Evolutionary conservation across 2,797 vertebrate genomes (phyloP), one percentile per base, ranked within the genome.

Genomic region (Lepidocolaptes lacrymiger): DNA sequence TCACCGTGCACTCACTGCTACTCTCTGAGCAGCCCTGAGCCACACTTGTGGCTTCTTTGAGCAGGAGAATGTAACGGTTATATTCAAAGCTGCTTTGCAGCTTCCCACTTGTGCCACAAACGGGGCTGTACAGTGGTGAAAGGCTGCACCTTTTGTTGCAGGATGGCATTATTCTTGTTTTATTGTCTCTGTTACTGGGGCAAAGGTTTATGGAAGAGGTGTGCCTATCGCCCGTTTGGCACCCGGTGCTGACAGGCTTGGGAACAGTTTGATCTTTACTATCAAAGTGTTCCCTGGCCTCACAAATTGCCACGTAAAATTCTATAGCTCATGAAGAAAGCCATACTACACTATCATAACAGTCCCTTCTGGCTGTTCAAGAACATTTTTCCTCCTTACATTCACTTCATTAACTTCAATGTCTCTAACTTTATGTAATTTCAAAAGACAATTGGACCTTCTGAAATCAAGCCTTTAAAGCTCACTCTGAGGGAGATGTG

Each of bases 151-250:
- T 90, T 69, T 80, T 73, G 23, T 54, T 68, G 44, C 2, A 7
- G 78, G 59, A 79, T 24, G 36, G 36, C 11, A 21, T 85, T 82
- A 59, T 71, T 92, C 63, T 48, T 79, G 30, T 74, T 89, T 92
- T 88, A 71, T 83, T 85, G n/a, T 46, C 63, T 79, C 41, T 59
- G 17, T 75, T 71, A 22, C 46, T 51, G 64, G 68, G 58, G 24
- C 69, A 86, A 84, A 94, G 69, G 49, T 91, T 94, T 87, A 49
- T 68, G 92, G 84, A 69, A 91, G 67, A 87, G 86, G 88, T 82
- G 67, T 87, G 61, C 28, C 44, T 58, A 23, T 36, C 0, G 0
- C 56, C 81, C 49, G 30, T 44, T 92, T 93, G 64, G 71, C 81
- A 90, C 32, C 8, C 0, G 0, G 7, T 37, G 41, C 56, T 78